Conservation (phyloP, 2,797 vertebrate genomes). For the Tarsius wallacei region DNA sequence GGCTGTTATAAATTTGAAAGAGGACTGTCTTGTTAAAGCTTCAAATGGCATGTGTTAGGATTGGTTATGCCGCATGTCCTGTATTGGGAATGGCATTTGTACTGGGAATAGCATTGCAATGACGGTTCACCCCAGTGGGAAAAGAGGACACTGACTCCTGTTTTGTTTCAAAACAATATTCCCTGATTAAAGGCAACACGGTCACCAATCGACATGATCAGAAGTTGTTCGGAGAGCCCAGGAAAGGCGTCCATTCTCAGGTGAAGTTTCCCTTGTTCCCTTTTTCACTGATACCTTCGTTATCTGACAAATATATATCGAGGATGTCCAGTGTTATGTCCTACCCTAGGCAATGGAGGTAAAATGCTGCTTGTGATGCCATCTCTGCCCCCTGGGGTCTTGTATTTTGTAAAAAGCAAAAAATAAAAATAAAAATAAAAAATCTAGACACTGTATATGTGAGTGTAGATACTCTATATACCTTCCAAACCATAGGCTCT, state of each 20-base stretch:
- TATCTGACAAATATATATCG: neutral
- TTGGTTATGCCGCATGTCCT: slow-evolving; percentile 57
- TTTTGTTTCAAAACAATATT: slow-evolving; percentile 48
- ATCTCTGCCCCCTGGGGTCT: neutral
- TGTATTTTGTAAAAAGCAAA: neutral
- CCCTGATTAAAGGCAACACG: neutral
- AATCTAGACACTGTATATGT: neutral
- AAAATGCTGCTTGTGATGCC: neutral
- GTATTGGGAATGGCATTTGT: neutral
- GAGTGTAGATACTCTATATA: neutral
- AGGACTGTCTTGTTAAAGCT: slow-evolving; percentile 89
- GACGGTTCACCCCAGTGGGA: slow-evolving; percentile 12
- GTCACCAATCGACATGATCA: neutral
- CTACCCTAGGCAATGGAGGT: neutral
- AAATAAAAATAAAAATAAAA: too few species aligned
- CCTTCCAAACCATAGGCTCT: neutral
- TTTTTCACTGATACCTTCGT: neutral
- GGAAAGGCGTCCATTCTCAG: neutral
- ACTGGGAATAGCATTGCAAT: slow-evolving; percentile 23
- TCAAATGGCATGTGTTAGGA: slow-evolving; percentile 85
- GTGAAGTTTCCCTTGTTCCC: neutral
- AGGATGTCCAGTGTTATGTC: neutral
- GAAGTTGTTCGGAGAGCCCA: neutral
- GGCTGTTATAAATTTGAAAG: slow-evolving; percentile 91
- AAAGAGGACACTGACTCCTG: slow-evolving; percentile 7